Evolutionary conservation across 2,797 vertebrate species (phyloP).

Genomic region (Cephalopachus bancanus): DNA sequence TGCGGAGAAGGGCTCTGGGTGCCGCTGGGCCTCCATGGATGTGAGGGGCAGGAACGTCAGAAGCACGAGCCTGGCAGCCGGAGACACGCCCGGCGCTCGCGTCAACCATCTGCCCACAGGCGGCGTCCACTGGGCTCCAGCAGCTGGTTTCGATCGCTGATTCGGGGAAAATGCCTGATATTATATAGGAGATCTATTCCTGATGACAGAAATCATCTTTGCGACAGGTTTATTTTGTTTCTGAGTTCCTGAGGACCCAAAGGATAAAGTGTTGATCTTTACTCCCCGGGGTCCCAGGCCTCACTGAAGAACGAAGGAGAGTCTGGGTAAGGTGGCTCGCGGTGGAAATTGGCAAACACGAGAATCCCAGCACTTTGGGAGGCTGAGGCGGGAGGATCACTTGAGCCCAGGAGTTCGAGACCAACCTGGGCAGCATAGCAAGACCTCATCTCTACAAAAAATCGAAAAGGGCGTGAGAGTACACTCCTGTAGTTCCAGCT

Average conservation of each 20-base stretch:
- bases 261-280: slow-evolving; percentile 10
- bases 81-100: not conserved
- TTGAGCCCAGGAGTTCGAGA: too few species aligned
- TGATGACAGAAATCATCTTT: not conserved
- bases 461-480: too few species aligned
- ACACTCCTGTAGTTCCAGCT: too few species aligned
- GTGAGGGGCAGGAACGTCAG: not conserved
- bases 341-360: too few species aligned
- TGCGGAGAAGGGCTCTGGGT: not conserved
- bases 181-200: not conserved
- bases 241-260: not conserved
- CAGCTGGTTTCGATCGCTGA: not conserved
- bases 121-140: not conserved
- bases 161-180: not conserved
- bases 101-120: not conserved
- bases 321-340: too few species aligned
- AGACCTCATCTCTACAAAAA: too few species aligned
- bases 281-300: not conserved
- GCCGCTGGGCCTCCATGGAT: not conserved
- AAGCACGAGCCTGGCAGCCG: not conserved
- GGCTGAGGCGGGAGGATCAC: too few species aligned
- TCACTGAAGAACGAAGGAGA: not conserved
- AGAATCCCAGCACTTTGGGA: too few species aligned
- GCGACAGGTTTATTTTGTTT: slow-evolving; percentile 4
- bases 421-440: too few species aligned